A percentile compares a stretch with the other conserved stretches of the same genome.
Conservation (phyloP, 2,797 vertebrate genomes). For the Sebastes cheni region DNA sequence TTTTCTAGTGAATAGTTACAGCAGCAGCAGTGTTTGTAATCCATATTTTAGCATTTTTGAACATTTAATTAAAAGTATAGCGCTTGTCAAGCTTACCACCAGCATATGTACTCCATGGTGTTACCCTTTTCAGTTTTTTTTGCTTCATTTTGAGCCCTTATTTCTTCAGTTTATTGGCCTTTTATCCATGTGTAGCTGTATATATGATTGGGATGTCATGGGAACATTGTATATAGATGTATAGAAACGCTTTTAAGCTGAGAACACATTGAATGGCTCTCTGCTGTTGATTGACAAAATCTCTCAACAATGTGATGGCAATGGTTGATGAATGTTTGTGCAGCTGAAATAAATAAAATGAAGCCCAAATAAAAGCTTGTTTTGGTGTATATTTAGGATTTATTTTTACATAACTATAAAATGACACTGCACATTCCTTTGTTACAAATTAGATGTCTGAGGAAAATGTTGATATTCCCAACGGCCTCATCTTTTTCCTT, state of each 20-base stretch:
- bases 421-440: neutral
- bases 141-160: neutral
- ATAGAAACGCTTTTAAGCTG: slow-evolving; percentile 65
- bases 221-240: slow-evolving; percentile 77
- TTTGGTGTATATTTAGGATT: neutral
- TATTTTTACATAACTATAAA: neutral
- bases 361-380: neutral
- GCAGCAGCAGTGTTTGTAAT: neutral
- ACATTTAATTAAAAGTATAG: neutral
- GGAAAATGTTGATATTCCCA: neutral
- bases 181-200: slow-evolving; percentile 58
- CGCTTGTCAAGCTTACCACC: neutral
- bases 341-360: slow-evolving; percentile 61
- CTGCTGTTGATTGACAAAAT: slow-evolving; percentile 46
- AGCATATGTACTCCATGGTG: slow-evolving; percentile 14
- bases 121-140: neutral
- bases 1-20: neutral
- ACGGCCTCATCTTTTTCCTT: too few species aligned
- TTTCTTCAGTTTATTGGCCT: slow-evolving; percentile 26
- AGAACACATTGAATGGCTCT: slow-evolving; percentile 35
- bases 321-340: slow-evolving; percentile 26
- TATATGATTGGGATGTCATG: slow-evolving; percentile 35
- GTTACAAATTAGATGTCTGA: neutral
- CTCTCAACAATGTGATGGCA: slow-evolving; percentile 24
- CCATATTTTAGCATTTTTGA: neutral